phyloP scores from a whole-genome alignment of 2,888 invertebrate species.

The Drosophila sordidapex region DNA sequence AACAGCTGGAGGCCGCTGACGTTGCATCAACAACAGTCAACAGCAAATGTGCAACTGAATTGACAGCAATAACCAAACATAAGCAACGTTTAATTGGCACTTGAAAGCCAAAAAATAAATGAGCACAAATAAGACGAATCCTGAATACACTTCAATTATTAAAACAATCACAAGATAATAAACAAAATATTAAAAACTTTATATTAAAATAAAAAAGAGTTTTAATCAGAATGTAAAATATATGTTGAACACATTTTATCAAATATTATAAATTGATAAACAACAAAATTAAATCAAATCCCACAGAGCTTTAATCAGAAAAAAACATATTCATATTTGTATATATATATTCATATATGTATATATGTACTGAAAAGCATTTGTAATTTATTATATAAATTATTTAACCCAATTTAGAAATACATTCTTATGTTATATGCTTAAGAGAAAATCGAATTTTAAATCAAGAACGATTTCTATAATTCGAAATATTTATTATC shows the following conservation, averaged over 20 bases:
- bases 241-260: background rate
- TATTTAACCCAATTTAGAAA: too few species aligned
- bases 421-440: too few species aligned
- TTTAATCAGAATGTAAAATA: background rate
- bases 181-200: too few species aligned
- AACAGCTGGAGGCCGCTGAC: conserved; percentile 58
- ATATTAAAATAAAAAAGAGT: background rate
- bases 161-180: background rate
- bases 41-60: conserved; percentile 59
- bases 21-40: conserved; percentile 45
- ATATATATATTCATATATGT: too few species aligned
- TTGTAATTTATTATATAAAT: too few species aligned
- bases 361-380: too few species aligned
- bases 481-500: background rate
- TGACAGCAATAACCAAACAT: conserved; percentile 71
- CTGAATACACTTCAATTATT: conserved; percentile 26
- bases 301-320: background rate
- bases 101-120: conserved; percentile 26
- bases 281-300: background rate
- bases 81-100: conserved; percentile 74
- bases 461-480: background rate
- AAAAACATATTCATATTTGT: too few species aligned
- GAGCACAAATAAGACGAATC: background rate
- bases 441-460: background rate
- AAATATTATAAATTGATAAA: background rate